Conservation (phyloP, 2,113 vertebrate species). For the Hippolais icterina region DNA sequence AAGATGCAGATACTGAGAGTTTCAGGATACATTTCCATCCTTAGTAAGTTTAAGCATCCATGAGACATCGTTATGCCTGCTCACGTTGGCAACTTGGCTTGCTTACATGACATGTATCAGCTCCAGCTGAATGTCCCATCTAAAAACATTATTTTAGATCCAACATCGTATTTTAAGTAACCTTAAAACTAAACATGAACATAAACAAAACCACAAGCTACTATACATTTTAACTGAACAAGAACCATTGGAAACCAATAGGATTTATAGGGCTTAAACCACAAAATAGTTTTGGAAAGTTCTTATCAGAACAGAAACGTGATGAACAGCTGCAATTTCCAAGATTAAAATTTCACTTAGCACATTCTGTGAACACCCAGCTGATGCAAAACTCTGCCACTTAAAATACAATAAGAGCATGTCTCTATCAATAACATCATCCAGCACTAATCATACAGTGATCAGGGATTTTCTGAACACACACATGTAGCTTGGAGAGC, state of each 20-base stretch:
- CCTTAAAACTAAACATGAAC: background rate
- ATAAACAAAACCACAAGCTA: background rate
- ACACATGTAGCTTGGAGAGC: background rate
- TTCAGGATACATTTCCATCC: background rate
- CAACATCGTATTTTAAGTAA: background rate
- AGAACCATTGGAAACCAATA: background rate
- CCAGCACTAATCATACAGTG: background rate
- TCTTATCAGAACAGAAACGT: background rate
- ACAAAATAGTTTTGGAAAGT: background rate
- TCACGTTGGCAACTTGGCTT: background rate
- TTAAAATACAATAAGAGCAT: background rate
- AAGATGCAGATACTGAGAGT: background rate
- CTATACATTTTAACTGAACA: background rate
- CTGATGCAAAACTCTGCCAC: background rate
- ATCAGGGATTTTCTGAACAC: background rate
- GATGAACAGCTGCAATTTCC: background rate
- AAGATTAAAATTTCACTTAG: background rate
- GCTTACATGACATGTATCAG: background rate
- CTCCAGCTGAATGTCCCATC: background rate
- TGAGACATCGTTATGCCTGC: no score
- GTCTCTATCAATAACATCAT: background rate
- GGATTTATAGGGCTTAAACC: background rate
- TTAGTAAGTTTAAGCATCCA: background rate
- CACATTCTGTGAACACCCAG: background rate
- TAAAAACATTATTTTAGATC: background rate